Base-by-base conservation (phyloP, 2,888 invertebrate species). In the Anorthoa munda region DNA sequence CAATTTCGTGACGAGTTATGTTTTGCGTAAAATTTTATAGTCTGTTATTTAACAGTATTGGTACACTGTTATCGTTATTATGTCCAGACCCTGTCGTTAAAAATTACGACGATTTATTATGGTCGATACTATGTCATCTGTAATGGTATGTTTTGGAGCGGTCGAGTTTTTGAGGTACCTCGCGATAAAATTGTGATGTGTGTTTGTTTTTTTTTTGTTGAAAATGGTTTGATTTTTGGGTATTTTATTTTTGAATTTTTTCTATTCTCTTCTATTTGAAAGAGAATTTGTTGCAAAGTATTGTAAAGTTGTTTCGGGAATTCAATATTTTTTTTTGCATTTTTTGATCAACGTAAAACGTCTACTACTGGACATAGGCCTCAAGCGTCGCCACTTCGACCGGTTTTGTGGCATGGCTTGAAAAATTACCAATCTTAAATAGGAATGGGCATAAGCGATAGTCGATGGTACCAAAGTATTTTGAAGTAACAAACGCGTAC, bases 91-190 rank as follows among this genome's bases (percentile, higher is more conserved):
- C 55, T 71, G 72, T 75, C 87, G 88, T 88, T 82, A 88, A 87
- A 87, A 87, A 83, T 70, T 80, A 88, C 80, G 87, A 79, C 81
- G 72, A 88, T 83, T 83, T 88, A 87, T 88, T 78, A 80, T 65
- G 67, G 72, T 65, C 23, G 56, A 67, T 77, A 84, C 82, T 82
- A 81, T 65, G 60, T 70, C 74, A 68, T 74, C 13, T 60, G 15
- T 67, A 67, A 66, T 65, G 50, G 65, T 68, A 66, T 73, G 65
- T 77, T 75, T 74, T 66, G 74, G 26, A 67, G 21, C 53, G 51
- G n/a, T 73, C 75, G 70, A 68, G 17, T 75, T 63, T 72, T 56
- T 50, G 66, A 39, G 46, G 48, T 67, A 76, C 71, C 13, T 60
- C 55, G 23, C 46, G 31, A 66, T 75, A 60, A 81, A 65, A 78